Evolutionary conservation across 2,797 vertebrate species (phyloP), one percentile per base, ranked within the genome.

Genomic region (Rhabdomys pumilio): DNA sequence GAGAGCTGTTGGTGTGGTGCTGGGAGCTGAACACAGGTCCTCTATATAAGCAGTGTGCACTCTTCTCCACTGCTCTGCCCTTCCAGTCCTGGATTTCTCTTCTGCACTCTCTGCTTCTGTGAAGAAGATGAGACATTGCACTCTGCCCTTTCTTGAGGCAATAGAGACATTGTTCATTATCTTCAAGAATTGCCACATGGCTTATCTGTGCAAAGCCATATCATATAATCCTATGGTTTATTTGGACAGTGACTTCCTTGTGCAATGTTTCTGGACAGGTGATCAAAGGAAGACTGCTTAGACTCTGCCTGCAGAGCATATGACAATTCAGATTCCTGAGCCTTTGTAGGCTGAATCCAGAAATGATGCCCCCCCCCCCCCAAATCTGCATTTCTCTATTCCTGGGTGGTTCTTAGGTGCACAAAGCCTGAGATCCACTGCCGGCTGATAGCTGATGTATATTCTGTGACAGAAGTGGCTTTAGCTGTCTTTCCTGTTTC

Each of bases 251-350:
- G 73, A 86, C 57, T 84, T 97, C 69, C 69, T 93, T 41, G 83
- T 90, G 44, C 41, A 47, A 53, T 91, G 38, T 72, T 90, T 93
- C 29, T 92, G 77, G 38, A 93, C 79, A 57, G 12, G 5, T 59
- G 24, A 47, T 95, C 87, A 85, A 29, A 94, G 15, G 50, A 95
- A 22, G 67, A 80, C 20, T 8, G 90, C 67, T 95, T 76, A 41
- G 81, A 93, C 81, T 79, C 73, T 4, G 79, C 31, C 47, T 79
- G 19, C 50, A 90, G 4, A 69, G 9, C 79, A 88, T 93, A 57
- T 90, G 79, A 95, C 91, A 94, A 14, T 83, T 89, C 55, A 91
- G 29, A 76, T 80, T 89, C 12, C 41, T 79, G n/a, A 47, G n/a
- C n/a, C 57, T 57, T 93, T 53, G 50, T 10, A 84, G n/a, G 69